phyloP scores from a whole-genome alignment of 1,140 invertebrate species.

The Camponotus pennsylvanicus region DNA sequence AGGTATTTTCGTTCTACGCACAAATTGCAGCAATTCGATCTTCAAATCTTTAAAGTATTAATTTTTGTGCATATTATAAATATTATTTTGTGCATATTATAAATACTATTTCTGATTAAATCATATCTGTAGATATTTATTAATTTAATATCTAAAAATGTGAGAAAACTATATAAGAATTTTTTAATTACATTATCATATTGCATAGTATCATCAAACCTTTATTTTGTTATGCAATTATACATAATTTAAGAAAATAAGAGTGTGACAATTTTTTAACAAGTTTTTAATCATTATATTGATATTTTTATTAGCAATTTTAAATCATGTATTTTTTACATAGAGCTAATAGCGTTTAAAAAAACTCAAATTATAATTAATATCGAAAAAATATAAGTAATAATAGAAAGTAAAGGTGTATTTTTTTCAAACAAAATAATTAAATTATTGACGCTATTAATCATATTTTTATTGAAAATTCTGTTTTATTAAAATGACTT shows the following conservation, averaged over 20 bases:
- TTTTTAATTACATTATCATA: not conserved
- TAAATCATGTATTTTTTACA: not conserved
- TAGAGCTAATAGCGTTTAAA: not conserved
- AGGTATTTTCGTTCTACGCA: constrained; percentile 12
- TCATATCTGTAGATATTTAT: not conserved
- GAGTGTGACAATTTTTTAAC: not conserved
- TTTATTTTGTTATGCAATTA: not conserved
- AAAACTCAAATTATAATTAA: not conserved
- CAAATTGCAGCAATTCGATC: not conserved
- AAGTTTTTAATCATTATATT: not conserved
- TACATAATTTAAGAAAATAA: not conserved
- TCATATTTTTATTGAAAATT: not conserved
- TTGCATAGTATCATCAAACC: not conserved
- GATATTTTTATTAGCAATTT: not conserved
- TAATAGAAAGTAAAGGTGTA: not conserved
- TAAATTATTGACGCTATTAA: not conserved
- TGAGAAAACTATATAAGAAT: not conserved
- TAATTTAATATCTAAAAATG: not conserved
- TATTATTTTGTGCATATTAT: not conserved
- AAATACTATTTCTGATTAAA: not conserved
- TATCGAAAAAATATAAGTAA: not conserved
- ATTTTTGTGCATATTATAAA: not conserved
- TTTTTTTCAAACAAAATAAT: not conserved
- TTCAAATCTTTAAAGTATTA: not conserved
- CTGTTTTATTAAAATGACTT: not conserved